A percentile compares a stretch with the other conserved stretches of the same genome.
Conservation (phyloP, 2,113 vertebrate genomes). For the Stegastes partitus region DNA sequence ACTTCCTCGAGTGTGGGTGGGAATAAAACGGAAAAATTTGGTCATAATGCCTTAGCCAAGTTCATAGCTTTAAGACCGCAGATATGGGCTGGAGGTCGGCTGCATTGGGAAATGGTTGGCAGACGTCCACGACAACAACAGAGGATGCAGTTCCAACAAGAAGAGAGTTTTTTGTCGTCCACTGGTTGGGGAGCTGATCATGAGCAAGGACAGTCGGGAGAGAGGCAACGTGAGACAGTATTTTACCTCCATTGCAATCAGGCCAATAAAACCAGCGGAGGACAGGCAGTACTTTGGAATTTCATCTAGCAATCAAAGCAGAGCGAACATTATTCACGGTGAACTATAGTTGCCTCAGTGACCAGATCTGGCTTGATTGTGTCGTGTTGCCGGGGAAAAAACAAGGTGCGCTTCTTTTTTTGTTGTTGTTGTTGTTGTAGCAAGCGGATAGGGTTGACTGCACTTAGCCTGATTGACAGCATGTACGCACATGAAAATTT, state of each 20-base stretch:
- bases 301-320: constrained; percentile 55
- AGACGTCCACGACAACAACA: not conserved
- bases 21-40: not conserved
- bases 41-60: not conserved
- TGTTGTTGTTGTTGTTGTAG: constrained; percentile 8
- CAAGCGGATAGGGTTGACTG: not conserved
- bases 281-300: constrained; percentile 40
- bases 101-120: not conserved
- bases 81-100: not conserved
- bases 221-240: not conserved
- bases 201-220: not conserved
- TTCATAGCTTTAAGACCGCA: not conserved
- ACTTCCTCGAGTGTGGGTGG: not conserved
- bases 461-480: constrained; percentile 14
- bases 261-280: constrained; percentile 46
- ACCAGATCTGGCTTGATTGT: constrained; percentile 43
- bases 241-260: constrained; percentile 58
- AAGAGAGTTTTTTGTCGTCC: not conserved
- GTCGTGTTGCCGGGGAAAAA: constrained; percentile 13
- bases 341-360: constrained; percentile 18
- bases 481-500: constrained; percentile 2
- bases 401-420: not conserved
- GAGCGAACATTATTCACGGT: constrained; percentile 42
- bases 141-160: not conserved
- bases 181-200: not conserved